Evolutionary conservation across 2,797 vertebrate species (phyloP).

Genomic region (Danio aesculapii): DNA sequence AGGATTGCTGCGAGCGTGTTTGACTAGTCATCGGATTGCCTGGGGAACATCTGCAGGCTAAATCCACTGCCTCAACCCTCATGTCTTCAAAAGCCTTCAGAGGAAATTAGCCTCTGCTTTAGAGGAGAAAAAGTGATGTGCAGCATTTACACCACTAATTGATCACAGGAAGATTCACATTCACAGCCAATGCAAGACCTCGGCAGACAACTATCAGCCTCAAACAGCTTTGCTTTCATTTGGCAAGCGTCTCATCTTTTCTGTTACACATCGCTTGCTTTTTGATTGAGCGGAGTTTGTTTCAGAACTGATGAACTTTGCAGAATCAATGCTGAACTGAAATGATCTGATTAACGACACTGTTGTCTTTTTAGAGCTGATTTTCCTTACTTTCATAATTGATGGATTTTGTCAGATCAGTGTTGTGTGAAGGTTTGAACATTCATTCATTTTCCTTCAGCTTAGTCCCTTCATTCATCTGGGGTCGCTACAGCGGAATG

Average conservation of each 20-base stretch:
- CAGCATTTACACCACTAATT: constrained; percentile 44
- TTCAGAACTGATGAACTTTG: neutral
- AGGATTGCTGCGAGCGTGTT: constrained; percentile 85
- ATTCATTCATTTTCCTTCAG: too few species aligned
- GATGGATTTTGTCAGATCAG: too few species aligned
- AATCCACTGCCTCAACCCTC: constrained; percentile 81
- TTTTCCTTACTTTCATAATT: neutral
- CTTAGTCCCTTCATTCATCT: too few species aligned
- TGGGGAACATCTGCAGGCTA: constrained; percentile 87
- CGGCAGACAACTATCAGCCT: neutral
- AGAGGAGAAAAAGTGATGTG: constrained; percentile 62
- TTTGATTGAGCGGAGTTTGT: neutral
- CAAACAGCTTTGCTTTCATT: neutral
- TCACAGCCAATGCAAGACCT: neutral
- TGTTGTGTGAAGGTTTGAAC: too few species aligned
- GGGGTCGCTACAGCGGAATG: too few species aligned
- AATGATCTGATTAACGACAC: neutral
- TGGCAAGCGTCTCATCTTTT: neutral
- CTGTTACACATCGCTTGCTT: neutral
- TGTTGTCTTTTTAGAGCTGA: neutral
- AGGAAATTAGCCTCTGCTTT: constrained; percentile 79
- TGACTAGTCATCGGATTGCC: constrained; percentile 84
- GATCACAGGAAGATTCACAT: constrained; percentile 48
- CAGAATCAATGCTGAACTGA: neutral
- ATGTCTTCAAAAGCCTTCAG: constrained; percentile 80